Base-by-base conservation (phyloP, 2,113 vertebrate species). In the Onychorhynchus coronatus region DNA sequence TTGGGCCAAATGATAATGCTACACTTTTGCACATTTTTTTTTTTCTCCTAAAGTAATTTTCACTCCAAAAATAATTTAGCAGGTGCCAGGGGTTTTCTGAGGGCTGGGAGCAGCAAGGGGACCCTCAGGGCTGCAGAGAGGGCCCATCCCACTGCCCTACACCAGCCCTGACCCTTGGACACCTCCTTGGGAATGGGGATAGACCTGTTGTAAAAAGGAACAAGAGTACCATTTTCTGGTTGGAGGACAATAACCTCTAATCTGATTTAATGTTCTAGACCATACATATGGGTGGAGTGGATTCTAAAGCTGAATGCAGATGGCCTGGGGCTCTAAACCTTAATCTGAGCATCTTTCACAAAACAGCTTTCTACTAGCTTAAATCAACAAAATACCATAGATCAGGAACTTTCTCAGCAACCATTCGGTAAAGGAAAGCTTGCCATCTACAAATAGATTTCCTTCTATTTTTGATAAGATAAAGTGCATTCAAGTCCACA, bases 71-170 rank as follows among this genome's bases (percentile, higher is more conserved):
- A 28, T 14, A 30, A 31, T n/a, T 11, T 35, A 44, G 1, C 11
- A 49, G 6, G 25, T 8, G 1, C 1, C 16, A 52, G 21, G 23
- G 13, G 1, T 4, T 91, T 68, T 4, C n/a, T 71, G 65, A 35
- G 13, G 31, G 4, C 14, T 35, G 16, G 12, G 4, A 41, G 5
- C 8, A n/a, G 12, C 1, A 2, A 73, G 28, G 12, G 6, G 7
- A 50, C 2, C 5, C 11, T 9, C 23, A 75, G 9, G 11, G 7
- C 10, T 71, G n/a, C 24, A 88, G 55, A 53, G 27, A 18, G 11
- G 4, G 1, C 3, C 3, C 33, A 55, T 9, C 3, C 5, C 33
- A 15, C 6, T 41, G 16, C 22, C 52, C 37, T 59, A 23, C 37
- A 59, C 24, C 39, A 81, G 39, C 11, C 33, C 12, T 3, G 4